Evolutionary conservation across 2,888 invertebrate species (phyloP).

Genomic region (Drosophila demipolita): DNA sequence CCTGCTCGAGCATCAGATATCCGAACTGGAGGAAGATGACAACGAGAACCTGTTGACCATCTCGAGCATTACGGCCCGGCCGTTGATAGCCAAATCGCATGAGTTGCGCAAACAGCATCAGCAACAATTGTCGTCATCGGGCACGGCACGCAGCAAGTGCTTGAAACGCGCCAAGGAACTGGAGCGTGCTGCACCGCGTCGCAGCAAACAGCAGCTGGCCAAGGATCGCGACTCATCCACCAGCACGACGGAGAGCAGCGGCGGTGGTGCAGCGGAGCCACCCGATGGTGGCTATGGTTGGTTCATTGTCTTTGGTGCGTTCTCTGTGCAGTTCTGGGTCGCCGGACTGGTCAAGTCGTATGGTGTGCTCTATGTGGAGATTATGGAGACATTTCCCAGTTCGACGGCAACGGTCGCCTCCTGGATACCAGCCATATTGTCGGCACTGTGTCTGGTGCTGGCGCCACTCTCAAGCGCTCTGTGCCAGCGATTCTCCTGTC

Average conservation of each 20-base stretch:
- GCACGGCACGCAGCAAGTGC: conserved; percentile 64
- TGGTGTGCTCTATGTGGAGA: conserved; percentile 92
- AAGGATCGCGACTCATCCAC: conserved; percentile 73
- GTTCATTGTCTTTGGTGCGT: conserved; percentile 91
- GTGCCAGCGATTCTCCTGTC: conserved; percentile 89
- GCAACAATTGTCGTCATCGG: conserved; percentile 25
- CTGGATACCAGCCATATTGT: conserved; percentile 92
- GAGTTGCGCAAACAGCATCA: conserved; percentile 85
- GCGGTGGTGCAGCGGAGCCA: conserved; percentile 85
- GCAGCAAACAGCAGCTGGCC: conserved; percentile 47
- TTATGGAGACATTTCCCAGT: conserved; percentile 91
- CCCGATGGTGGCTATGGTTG: conserved; percentile 92
- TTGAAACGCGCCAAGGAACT: conserved; percentile 54
- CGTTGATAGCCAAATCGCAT: conserved; percentile 89
- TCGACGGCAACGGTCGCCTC: conserved; percentile 91
- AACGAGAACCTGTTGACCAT: conserved; percentile 90
- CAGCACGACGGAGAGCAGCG: conserved; percentile 82
- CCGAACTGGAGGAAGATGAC: conserved; percentile 88
- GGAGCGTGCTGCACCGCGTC: conserved; percentile 54
- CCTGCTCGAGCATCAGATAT: conserved; percentile 85
- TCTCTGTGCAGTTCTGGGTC: conserved; percentile 93
- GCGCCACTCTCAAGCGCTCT: conserved; percentile 91
- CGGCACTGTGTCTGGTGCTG: conserved; percentile 91
- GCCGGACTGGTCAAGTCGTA: conserved; percentile 93
- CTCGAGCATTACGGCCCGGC: conserved; percentile 90